A percentile compares a stretch with the other conserved stretches of the same genome.
Evolutionary conservation across 2,888 invertebrate species (phyloP).

Genomic region (Cantharis nigra): DNA sequence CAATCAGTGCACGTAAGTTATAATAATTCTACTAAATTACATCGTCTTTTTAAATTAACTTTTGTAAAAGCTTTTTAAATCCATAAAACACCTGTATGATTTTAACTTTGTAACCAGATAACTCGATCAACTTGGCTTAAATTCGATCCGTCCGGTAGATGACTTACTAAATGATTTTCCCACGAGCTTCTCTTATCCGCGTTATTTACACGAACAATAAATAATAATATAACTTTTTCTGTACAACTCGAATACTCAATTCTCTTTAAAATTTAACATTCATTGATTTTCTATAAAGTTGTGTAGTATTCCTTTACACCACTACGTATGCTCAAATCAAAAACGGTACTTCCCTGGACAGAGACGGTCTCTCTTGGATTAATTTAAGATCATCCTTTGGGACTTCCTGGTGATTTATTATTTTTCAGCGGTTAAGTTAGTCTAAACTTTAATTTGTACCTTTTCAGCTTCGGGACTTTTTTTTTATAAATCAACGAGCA

Average conservation of each 20-base stretch:
- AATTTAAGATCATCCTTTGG: too few relatives aligned
- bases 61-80: conserved; percentile 2
- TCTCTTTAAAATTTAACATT: too few relatives aligned
- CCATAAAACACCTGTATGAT: conserved; percentile 36
- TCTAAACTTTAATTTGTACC: too few relatives aligned
- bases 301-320: too few relatives aligned
- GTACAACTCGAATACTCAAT: not conserved
- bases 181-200: conserved; percentile 40
- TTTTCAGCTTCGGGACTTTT: too few relatives aligned
- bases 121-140: conserved; percentile 24
- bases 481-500: too few relatives aligned
- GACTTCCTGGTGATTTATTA: too few relatives aligned
- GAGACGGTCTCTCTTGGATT: too few relatives aligned
- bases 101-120: conserved; percentile 24
- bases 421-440: too few relatives aligned
- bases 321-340: too few relatives aligned
- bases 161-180: conserved; percentile 41
- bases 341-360: too few relatives aligned
- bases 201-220: not conserved
- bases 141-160: conserved; percentile 34
- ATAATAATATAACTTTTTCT: not conserved
- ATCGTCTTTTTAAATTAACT: conserved; percentile 15
- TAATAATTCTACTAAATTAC: conserved; percentile 12
- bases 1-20: conserved; percentile 37
- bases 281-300: too few relatives aligned